Conservation (phyloP, 2,113 vertebrate genomes). For the Ochotona princeps region DNA sequence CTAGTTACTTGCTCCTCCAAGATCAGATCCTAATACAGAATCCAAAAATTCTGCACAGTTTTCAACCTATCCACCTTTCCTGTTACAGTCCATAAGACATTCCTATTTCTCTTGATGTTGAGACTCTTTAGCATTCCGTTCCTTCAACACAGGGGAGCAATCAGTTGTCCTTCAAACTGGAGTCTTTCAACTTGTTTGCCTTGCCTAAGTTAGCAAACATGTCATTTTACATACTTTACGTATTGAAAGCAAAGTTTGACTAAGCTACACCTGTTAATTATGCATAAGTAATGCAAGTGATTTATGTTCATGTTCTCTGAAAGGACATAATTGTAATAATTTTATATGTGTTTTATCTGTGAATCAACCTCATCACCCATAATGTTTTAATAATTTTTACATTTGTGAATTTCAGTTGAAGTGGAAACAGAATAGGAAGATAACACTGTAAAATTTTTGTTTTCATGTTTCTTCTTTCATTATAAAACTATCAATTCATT, state of each 20-base stretch:
- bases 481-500: background rate
- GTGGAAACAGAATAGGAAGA: background rate
- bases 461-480: background rate
- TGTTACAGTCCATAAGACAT: background rate
- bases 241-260: background rate
- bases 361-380: too few relatives aligned
- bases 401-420: background rate
- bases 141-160: background rate
- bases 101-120: background rate
- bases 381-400: background rate
- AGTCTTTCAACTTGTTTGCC: background rate
- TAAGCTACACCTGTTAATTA: background rate
- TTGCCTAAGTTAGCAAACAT: background rate
- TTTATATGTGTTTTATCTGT: background rate
- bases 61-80: background rate
- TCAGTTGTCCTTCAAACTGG: background rate
- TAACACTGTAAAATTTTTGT: background rate
- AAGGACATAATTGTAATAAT: background rate
- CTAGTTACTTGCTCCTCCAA: background rate
- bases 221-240: background rate
- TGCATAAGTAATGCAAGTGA: accelerated
- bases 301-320: background rate
- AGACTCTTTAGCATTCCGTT: background rate
- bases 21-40: background rate
- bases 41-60: background rate